phyloP scores from a whole-genome alignment of 2,797 vertebrate species.

The Peromyscus eremicus region DNA sequence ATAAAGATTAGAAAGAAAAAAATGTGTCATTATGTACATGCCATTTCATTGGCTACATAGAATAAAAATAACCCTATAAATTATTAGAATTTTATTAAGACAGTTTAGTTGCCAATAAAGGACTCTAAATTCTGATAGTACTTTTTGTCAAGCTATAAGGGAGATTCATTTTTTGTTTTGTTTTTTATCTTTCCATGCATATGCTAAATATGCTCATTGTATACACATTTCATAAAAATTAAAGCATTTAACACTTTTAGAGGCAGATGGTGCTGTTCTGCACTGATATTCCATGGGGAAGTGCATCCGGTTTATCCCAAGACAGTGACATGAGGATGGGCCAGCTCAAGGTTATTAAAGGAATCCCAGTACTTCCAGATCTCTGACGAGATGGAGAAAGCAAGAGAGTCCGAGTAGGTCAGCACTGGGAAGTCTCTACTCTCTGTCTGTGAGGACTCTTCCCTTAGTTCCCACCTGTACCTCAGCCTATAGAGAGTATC shows the following conservation, averaged over 20 bases:
- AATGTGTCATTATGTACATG: slow-evolving; percentile 6
- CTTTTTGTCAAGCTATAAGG: neutral
- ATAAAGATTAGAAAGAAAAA: slow-evolving; percentile 10
- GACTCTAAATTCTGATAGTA: neutral
- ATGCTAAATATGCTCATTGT: neutral
- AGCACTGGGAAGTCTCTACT: neutral
- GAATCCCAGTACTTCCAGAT: neutral
- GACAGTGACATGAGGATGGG: neutral
- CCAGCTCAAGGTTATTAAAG: neutral
- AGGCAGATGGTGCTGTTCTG: neutral
- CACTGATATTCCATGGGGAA: neutral
- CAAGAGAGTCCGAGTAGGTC: neutral
- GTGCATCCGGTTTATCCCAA: neutral
- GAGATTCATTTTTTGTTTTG: neutral
- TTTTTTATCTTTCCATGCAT: neutral
- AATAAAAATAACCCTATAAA: slow-evolving; percentile 34
- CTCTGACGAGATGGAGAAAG: neutral
- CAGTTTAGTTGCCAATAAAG: neutral
- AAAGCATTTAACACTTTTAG: neutral
- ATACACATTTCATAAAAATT: neutral
- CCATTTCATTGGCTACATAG: neutral
- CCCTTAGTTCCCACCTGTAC: neutral
- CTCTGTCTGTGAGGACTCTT: neutral
- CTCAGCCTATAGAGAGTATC: neutral
- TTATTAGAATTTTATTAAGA: neutral